Evolutionary conservation across 2,113 vertebrate species (phyloP), one percentile per base, ranked within the genome.

Genomic region (Sapajus apella): DNA sequence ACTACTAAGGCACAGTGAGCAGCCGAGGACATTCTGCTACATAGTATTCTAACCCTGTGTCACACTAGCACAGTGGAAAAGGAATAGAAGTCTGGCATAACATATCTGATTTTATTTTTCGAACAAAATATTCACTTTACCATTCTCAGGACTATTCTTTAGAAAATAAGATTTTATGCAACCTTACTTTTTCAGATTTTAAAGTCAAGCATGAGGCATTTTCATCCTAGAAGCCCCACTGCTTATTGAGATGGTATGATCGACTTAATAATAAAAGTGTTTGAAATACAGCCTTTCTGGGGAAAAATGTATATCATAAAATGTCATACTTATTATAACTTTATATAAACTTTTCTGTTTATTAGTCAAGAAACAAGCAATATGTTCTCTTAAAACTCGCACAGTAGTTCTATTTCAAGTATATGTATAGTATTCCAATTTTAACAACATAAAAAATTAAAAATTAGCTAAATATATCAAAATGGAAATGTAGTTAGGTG

Each of bases 381-480:
- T 35, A 23, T 3, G 25, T 70, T 80, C 11, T 50, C 70, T 80
- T n/a, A 18, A 80, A 91, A 95, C 0, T 11, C 43, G 8, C 70
- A 37, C 43, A 16, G 43, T 70, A 64, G 43, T 43, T 52, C 52
- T 45, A n/a, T 8, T 43, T n/a, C 1, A 81, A 64, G 43, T n/a
- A 27, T 27, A 17, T 11, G 5, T 64, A 72, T 64, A 18, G 81
- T 55, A 73, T 80, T 87, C 43, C 16, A 81, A 21, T 91, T 81
- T 30, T 64, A 58, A 58, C 17, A 56, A 50, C 47, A 61, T 23
- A 37, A 13, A 80, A 90, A 73, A 93, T n/a, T 76, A 35, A 93
- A 90, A 93, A 72, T 85, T 43, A 68, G 3, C 43, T 92, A 82
- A 84, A 40, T 79, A 5, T 50, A 45, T 64, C 21, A 72, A 83